A percentile compares a stretch with the other conserved stretches of the same genome.
These are phyloP conservation scores for Lithophane semibrunnea DNA, from an alignment of 2,888 invertebrate genomes.

Conservation along the genomic window DNA sequence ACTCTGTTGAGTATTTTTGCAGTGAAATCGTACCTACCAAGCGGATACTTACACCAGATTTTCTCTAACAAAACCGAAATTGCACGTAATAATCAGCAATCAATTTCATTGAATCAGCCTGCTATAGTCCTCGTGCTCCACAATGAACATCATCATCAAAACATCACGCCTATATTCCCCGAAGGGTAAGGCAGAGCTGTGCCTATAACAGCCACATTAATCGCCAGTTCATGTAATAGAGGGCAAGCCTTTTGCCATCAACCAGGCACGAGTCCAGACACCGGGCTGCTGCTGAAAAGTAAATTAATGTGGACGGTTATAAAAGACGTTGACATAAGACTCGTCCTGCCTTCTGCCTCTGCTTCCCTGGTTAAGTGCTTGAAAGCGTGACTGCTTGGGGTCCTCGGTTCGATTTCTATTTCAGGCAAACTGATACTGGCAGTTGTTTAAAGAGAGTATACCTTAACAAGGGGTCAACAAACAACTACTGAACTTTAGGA, in stretches of 20 bases:
- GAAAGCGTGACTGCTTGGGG: not conserved
- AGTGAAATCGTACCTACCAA: not conserved
- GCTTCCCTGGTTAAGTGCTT: not conserved
- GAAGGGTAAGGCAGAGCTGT: too few relatives aligned
- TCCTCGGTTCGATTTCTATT: not conserved
- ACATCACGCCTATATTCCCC: too few relatives aligned
- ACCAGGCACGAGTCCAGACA: too few relatives aligned
- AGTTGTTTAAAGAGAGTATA: not conserved
- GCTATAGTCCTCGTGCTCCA: too few relatives aligned
- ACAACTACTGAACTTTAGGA: not conserved
- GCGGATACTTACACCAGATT: not conserved
- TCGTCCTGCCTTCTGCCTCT: not conserved
- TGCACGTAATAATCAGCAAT: not conserved
- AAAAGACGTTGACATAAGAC: not conserved
- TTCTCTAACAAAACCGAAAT: not conserved
- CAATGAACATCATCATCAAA: not conserved
- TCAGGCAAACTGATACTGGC: not conserved
- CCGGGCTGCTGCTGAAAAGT: too few relatives aligned
- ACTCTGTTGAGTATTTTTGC: not conserved
- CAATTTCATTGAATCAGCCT: conserved; percentile 1
- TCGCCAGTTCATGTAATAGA: too few relatives aligned
- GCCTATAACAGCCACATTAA: too few relatives aligned
- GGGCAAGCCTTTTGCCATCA: too few relatives aligned
- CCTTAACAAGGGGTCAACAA: not conserved
- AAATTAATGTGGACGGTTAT: too few relatives aligned